Base-by-base conservation (phyloP, 2,888 invertebrate genomes). In the Lottia scabra region DNA sequence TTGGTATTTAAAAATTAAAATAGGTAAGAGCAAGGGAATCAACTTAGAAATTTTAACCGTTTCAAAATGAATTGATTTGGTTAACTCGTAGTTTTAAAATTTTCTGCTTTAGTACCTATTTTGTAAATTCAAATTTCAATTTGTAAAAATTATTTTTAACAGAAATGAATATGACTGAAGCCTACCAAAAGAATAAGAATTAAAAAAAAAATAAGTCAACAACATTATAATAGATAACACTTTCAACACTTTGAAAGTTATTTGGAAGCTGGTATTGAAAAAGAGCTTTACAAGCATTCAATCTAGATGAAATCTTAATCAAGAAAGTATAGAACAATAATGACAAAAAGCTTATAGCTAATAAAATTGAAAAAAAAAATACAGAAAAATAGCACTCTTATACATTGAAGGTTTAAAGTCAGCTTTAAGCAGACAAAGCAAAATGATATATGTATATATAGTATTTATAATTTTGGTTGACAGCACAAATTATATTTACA, bases 331-430 rank as follows among this genome's bases (percentile, higher is more conserved):
- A 38, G 38, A 38, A 38, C 38, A 38, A 38, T 23, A 56, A 56
- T 23, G 13, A 56, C n/a, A 56, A 56, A 56, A 56, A 56, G 56
- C 56, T 56, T 56, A 23, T 56, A 56, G 56, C 56, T 19, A 56
- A 19, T 19, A 56, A 56, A 56, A 56, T 16, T 16, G 8, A 1
- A 48, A 48, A 48, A 56, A 30, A 5, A 38, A 38, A 38, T 8
- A 38, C 5, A 38, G 10, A 38, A 23, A 38, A 56, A 56, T 56
- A 56, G 56, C 56, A 56, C 56, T 56, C 23, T 56, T 56, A 56
- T 56, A 56, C 19, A 56, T 23, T 23, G 56, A 56, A 23, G 56
- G 56, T 56, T 56, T 56, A 56, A 56, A 56, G 56, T 56, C 56
- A 56, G 12, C 23, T 56, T 56, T 12, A 56, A 56, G 56, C 56